Conservation (phyloP, 1,140 invertebrate genomes). For the Listronotus bonariensis region DNA sequence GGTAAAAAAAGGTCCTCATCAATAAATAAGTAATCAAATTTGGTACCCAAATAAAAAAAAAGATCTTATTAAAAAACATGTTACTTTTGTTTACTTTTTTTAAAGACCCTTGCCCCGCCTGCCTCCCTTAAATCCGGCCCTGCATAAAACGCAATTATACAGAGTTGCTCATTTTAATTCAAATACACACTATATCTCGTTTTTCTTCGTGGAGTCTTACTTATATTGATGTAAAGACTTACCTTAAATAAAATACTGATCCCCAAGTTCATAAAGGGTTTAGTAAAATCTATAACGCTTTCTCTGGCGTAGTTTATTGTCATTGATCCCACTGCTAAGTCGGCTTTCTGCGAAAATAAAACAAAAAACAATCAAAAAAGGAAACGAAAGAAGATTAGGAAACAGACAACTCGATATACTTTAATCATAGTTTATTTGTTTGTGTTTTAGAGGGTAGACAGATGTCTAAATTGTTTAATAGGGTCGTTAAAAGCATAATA, state of each 20-base stretch:
- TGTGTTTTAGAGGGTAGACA: not conserved
- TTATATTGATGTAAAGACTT: too few relatives aligned
- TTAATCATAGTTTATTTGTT: constrained; percentile 6
- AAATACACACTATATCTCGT: too few relatives aligned
- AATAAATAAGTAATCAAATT: too few relatives aligned
- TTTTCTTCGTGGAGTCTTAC: too few relatives aligned
- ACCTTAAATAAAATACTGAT: constrained; percentile 89
- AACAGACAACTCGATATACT: constrained; percentile 7
- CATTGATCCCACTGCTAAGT: constrained; percentile 90
- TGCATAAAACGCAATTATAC: too few relatives aligned
- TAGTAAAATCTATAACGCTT: constrained; percentile 94
- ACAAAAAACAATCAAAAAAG: constrained; percentile 14
- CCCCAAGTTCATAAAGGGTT: constrained; percentile 89
- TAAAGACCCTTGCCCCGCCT: too few relatives aligned
- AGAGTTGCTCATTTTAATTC: too few relatives aligned
- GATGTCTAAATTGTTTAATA: not conserved
- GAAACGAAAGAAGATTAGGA: not conserved
- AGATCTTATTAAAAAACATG: too few relatives aligned
- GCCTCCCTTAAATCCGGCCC: too few relatives aligned
- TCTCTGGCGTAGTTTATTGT: constrained; percentile 93
- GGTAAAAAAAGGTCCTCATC: too few relatives aligned
- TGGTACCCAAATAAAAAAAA: too few relatives aligned
- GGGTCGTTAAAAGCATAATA: not conserved
- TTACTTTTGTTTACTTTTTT: too few relatives aligned
- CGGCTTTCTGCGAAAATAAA: constrained; percentile 74